These are phyloP conservation scores for Muraenolepis orangiensis DNA, from an alignment of 2,797 vertebrate species.

Conservation along the genomic window DNA sequence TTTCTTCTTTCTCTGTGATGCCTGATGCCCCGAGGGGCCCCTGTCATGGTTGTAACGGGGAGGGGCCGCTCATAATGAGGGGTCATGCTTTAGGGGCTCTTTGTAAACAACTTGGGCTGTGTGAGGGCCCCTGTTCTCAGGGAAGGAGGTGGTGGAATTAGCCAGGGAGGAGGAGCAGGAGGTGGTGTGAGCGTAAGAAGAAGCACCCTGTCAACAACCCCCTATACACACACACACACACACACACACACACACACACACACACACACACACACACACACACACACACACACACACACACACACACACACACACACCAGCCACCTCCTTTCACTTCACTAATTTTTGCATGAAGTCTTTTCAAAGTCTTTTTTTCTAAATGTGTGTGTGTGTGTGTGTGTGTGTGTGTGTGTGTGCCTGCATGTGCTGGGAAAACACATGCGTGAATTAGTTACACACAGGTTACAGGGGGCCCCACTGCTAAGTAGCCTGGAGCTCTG, in stretches of 20 bases:
- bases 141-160: constrained; percentile 68
- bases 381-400: constrained; percentile 12
- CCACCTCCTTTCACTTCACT: constrained; percentile 24
- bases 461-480: neutral
- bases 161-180: constrained; percentile 30
- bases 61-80: constrained; percentile 65
- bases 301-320: constrained; percentile 1
- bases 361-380: constrained; percentile 33
- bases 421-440: neutral
- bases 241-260: constrained; percentile 9
- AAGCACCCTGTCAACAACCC: neutral
- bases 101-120: constrained; percentile 57
- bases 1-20: constrained; percentile 45
- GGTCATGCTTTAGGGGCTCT: constrained; percentile 68
- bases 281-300: constrained; percentile 6
- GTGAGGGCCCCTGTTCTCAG: constrained; percentile 62
- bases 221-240: neutral
- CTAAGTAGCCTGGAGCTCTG: neutral
- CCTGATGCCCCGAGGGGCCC: constrained; percentile 61
- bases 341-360: constrained; percentile 9
- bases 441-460: neutral
- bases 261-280: neutral
- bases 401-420: neutral
- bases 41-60: constrained; percentile 55
- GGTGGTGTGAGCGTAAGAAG: constrained; percentile 46